phyloP scores from a whole-genome alignment of 2,888 invertebrate genomes.

The Xylocampa areola region DNA sequence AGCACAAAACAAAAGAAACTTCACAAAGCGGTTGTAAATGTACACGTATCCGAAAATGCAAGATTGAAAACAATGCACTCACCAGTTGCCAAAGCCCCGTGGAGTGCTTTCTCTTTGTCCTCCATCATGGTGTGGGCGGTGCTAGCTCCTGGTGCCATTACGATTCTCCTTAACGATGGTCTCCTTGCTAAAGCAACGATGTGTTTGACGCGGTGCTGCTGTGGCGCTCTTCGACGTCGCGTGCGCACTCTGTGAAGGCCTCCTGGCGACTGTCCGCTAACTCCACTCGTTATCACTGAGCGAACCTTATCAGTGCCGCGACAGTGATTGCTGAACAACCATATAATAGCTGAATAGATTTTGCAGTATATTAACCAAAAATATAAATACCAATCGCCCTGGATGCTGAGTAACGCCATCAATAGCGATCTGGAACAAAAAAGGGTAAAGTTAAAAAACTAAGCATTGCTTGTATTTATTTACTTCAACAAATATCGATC shows the following conservation, averaged over 20 bases:
- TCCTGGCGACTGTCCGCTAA: constrained; percentile 81
- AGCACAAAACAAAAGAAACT: constrained; percentile 43
- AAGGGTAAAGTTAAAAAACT: too few species aligned
- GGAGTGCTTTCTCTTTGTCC: constrained; percentile 86
- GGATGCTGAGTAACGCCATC: constrained; percentile 85
- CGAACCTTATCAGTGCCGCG: constrained; percentile 85
- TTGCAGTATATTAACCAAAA: constrained; percentile 84
- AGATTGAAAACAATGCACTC: constrained; percentile 56
- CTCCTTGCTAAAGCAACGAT: constrained; percentile 83
- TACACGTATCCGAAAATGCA: constrained; percentile 37
- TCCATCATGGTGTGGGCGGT: constrained; percentile 89
- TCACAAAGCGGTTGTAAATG: constrained; percentile 38
- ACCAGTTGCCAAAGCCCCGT: constrained; percentile 77
- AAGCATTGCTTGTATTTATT: too few species aligned
- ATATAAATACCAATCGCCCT: constrained; percentile 82
- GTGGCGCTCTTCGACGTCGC: constrained; percentile 80
- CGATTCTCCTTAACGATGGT: constrained; percentile 84
- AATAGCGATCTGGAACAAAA: constrained; percentile 84
- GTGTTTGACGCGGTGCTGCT: constrained; percentile 79
- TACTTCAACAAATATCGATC: too few species aligned
- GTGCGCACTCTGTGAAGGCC: constrained; percentile 86
- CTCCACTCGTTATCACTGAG: constrained; percentile 84
- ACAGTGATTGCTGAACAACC: constrained; percentile 86
- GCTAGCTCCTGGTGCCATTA: constrained; percentile 90
- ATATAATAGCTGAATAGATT: constrained; percentile 83